Conservation (phyloP, 2,113 vertebrate genomes). For the Loxodonta africana region DNA sequence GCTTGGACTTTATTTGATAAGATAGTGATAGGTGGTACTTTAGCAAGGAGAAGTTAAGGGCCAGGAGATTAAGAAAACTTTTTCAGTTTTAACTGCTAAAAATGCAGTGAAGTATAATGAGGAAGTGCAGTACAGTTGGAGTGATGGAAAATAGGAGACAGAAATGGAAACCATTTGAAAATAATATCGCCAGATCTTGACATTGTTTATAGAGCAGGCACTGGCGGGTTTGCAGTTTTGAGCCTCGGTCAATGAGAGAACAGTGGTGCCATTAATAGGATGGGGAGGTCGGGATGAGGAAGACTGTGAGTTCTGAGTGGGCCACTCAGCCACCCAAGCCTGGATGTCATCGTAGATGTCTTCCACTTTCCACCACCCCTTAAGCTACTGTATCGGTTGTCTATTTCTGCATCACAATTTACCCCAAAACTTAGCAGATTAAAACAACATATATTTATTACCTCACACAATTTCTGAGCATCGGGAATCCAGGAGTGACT, state of each 20-base stretch:
- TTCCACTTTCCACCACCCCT: neutral
- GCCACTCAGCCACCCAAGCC: neutral
- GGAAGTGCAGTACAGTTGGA: neutral
- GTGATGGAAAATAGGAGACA: neutral
- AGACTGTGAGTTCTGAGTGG: neutral
- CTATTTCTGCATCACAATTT: neutral
- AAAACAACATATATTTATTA: neutral
- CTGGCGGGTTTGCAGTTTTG: neutral
- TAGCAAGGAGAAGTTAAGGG: neutral
- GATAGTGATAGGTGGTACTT: neutral
- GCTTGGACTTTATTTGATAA: neutral
- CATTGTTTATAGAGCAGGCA: neutral
- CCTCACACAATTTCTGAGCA: neutral
- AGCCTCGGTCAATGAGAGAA: neutral
- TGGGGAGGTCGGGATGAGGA: neutral
- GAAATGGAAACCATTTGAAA: neutral
- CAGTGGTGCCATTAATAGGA: neutral
- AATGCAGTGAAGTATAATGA: neutral
- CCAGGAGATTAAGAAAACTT: neutral
- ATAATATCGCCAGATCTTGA: neutral
- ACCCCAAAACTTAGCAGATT: neutral
- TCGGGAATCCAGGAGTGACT: neutral
- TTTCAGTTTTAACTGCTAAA: neutral
- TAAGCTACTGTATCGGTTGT: neutral
- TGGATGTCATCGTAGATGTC: neutral